Percentiles rank a stretch among this genome's conserved stretches.
phyloP scores from a whole-genome alignment of 2,888 invertebrate species.

The Tenthredo amoena region DNA sequence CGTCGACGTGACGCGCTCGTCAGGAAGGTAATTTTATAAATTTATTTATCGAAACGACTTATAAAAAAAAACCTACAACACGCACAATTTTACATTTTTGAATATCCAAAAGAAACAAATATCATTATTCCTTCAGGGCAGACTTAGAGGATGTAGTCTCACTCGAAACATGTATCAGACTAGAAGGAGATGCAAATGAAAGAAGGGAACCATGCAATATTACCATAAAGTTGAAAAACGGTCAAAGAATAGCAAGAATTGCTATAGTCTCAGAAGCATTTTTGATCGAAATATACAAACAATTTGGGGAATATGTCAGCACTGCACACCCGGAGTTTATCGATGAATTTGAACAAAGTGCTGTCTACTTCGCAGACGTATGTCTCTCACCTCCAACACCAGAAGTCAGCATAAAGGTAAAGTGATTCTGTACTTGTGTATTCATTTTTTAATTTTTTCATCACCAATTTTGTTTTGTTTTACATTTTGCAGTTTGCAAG shows the following conservation, averaged over 20 bases:
- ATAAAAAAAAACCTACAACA: not conserved
- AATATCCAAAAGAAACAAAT: conserved; percentile 28
- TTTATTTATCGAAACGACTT: not conserved
- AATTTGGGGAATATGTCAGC: conserved; percentile 76
- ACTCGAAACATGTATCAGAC: conserved; percentile 71
- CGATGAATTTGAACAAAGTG: conserved; percentile 74
- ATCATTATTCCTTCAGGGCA: conserved; percentile 66
- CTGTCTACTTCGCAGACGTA: conserved; percentile 72
- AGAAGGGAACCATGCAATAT: conserved; percentile 69
- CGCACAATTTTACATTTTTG: no score
- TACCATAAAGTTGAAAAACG: conserved; percentile 69
- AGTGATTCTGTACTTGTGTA: not conserved
- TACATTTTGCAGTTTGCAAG: conserved; percentile 73
- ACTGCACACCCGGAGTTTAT: conserved; percentile 75
- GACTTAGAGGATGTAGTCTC: conserved; percentile 73
- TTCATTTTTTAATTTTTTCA: not conserved
- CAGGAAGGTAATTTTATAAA: conserved; percentile 63
- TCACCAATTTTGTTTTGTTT: not conserved
- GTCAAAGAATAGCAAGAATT: conserved; percentile 72
- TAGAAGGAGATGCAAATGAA: conserved; percentile 63
- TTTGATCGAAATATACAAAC: conserved; percentile 78
- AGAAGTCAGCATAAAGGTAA: conserved; percentile 73
- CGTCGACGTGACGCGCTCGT: conserved; percentile 56
- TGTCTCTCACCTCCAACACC: conserved; percentile 69
- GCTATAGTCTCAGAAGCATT: conserved; percentile 77